Evolutionary conservation across 2,797 vertebrate genomes (phyloP), one percentile per base, ranked within the genome.

Genomic region (Capromys pilorides): DNA sequence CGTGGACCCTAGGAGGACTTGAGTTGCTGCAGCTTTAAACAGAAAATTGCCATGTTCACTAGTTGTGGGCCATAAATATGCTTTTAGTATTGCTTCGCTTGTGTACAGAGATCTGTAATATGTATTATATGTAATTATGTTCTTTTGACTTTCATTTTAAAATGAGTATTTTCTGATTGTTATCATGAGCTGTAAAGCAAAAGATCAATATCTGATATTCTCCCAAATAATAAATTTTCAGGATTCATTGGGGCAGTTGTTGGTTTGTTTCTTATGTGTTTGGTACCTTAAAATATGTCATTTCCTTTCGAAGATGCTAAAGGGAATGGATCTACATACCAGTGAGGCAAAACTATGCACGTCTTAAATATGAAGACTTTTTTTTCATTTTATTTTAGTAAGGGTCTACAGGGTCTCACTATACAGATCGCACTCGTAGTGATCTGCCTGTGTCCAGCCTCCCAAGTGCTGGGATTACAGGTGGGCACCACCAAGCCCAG

Each of bases 141-240:
- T 96, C 94, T 88, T 97, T 96, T 89, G 88, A 88, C 93, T 97
- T 97, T 98, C 97, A 97, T 97, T 98, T 98, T 79, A 88, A 98
- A 98, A 97, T 97, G 97, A 98, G 93, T 98, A 97, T 98, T 98
- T 98, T 97, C 98, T 98, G 98, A 98, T 98, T 98, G 97, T 98
- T 98, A 96, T 97, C 97, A 97, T 97, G 96, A 98, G 96, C 85
- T 97, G 91, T 97, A 97, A 98, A 96, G 95, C 93, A 92, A 93
- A 95, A 22, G 77, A 97, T 96, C 96, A 93, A 73, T 97, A 97
- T 41, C 97, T 97, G 94, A 97, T 98, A 97, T 97, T 97, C 97
- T 98, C 97, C 97, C 96, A 97, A 96, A 94, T 88, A 98, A 98
- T 98, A 98, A 98, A 98, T 97, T 97, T 97, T 97, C 97, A 97